Base-by-base conservation (phyloP, 2,888 invertebrate genomes). In the Salpingus planirostris region DNA sequence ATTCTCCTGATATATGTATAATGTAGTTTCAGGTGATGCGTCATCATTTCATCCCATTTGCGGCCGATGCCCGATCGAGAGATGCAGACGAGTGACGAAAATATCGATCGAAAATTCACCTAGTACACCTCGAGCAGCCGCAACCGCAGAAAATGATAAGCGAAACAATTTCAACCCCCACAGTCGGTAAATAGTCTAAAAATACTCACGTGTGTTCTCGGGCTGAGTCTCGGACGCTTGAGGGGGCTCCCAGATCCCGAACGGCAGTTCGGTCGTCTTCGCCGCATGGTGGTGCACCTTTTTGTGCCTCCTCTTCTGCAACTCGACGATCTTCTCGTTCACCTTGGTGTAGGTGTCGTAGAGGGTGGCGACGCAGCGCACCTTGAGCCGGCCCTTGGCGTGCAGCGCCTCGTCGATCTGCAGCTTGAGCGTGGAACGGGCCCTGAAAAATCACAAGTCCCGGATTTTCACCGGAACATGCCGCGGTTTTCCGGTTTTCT, bases 341-440 rank as follows among this genome's bases (percentile, higher is more conserved):
- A 74, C 77, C 56, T 76, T 71, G 67, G 76, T 75, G 56, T 80
- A 80, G 26, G 80, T 66, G 47, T 75, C 69, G 54, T 76, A 73
- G 47, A 80, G 68, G 38, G 73, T 73, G 1, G 80, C 78, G 40
- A 73, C 73, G 60, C 80, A 80, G 2, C 78, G 70, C 23, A 80
- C 64, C 66, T 73, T 62, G 38, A 65, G 40, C 33, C 58, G 52
- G 25, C 59, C 60, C 21, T 52, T 49, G 6, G 52, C 41, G 43
- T 62, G 59, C 21, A 57, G 45, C 12, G 57, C 49, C 37, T 56
- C 53, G 15, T 40, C 50, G 18, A 64, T 51, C 31, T 49, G 18
- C 5, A 18, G 18, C 18, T 18, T 5, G 18, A 18, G 18, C 5
- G 5, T 5, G 5, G 18, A 18, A 8, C 18, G 5, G 5, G 18